Base-by-base conservation (phyloP, 1,140 invertebrate species). In the Diuraphis noxia region DNA sequence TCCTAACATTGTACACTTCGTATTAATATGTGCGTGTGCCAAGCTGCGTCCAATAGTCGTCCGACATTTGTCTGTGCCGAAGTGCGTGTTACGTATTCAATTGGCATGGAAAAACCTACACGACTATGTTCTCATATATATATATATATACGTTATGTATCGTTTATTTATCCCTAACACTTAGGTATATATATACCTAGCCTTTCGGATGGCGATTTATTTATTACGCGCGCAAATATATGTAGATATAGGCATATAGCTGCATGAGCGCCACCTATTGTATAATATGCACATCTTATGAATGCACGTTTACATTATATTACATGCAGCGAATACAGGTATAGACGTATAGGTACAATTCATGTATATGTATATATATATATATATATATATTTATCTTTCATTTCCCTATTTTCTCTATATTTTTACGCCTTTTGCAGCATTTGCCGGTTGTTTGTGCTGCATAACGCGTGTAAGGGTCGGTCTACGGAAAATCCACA, bases 61-160 rank as follows among this genome's bases (percentile, higher is more conserved):
- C 82, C 43, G 84, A 86, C 34, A 86, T 86, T 86, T 36, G 84
- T 86, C 49, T 86, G 25, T 86, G 25, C 19, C 9, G 7, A 8
- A 36, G n/a, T 34, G n/a, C 21, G 41, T n/a, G 43, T 49, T 86
- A 86, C n/a, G 21, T 86, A 36, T 86, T 86, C 84, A 86, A 86
- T 86, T 49, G 41, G n/a, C 43, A 23, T 17, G 25, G 40, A 41
- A 41, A 79, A 41, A n/a, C 40, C 10, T 84, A 41, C n/a, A n/a
- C 56, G 56, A 9, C 25, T 56, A n/a, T n/a, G 25, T 10, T n/a
- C 30, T n/a, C 21, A 7, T n/a, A n/a, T n/a, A 63, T 23, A 13
- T 49, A 49, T 21, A 30, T 25, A 2, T n/a, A 40, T 56, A 56
- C 52, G 52, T 8, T 52, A 46, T 17, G 52, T 52, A 30, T 10